Base-by-base conservation (phyloP, 2,888 invertebrate species). In the Polydrusus cervinus region DNA sequence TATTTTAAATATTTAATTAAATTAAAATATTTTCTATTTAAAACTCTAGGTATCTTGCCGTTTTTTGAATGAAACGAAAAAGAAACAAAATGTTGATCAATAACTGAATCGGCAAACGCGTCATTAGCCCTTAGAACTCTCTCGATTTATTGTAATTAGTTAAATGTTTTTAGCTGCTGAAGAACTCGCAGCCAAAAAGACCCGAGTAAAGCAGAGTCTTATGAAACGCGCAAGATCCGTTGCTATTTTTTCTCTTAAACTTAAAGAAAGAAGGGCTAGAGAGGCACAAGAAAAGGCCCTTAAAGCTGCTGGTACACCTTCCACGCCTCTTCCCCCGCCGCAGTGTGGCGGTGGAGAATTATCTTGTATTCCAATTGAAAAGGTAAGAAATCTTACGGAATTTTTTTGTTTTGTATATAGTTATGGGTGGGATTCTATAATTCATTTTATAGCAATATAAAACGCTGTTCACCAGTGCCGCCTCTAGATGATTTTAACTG, bases 151-250 rank as follows among this genome's bases (percentile, higher is more conserved):
- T 34, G 6, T 13, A 43, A 43, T 40, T 40, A 68, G 53, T 55
- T n/a, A n/a, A n/a, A n/a, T n/a, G n/a, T n/a, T n/a, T 53, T 53
- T 74, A 79, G 80, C 89, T 55, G 91, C 91, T 43, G 91, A 92
- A 81, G 87, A 91, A 76, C 89, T 91, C 76, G 91, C 92, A 5
- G 92, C 92, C 74, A 92, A 92, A 83, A 92, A 92, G 45, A 89
- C 91, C 13, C 85, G 88, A 45, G 90, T 93, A 16, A 93, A 93
- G 83, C 95, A 95, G 62, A 92, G 92, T 80, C 86, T 95, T 30
- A 94, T 95, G 87, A 95, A 95, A 86, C 91, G 95, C 65, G 95
- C 95, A 7, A 90, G 95, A 13, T 95, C 95, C 0, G 95, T 95
- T 53, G 95, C 95, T 6, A 94, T 95, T 83, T 95, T 95, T 87